Base-by-base conservation (phyloP, 2,797 vertebrate genomes). In the Bryconaethiops microstoma region DNA sequence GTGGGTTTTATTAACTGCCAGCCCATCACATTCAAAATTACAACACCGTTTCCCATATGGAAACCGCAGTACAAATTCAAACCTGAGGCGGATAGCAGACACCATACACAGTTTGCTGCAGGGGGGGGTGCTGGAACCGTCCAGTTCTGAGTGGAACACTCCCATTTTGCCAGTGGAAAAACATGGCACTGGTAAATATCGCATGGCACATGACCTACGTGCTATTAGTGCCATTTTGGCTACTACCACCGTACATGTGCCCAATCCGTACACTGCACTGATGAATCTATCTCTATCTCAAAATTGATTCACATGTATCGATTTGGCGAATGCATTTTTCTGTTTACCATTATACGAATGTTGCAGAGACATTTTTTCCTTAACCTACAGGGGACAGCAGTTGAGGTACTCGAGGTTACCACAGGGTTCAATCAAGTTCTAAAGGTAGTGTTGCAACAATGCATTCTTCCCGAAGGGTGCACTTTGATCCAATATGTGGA, bases 251-350 rank as follows among this genome's bases (percentile, higher is more conserved):
- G 5, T 52, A 14, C 73, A 57, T 0, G 73, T 75, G 7, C 73
- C 73, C 5, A 48, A 75, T 9, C 73, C 73, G 0, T 75, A 62
- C 14, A 3, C 17, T 0, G 73, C 73, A 0, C 12, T 75, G 2
- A 23, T 7, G 0, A 25, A 60, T 9, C 2, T 60, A 0, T 42
- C 54, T 14, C 12, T 35, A 2, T 7, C 14, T 0, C 73, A 75
- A 0, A 45, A 8, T 0, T 63, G 40, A 19, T 75, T 75, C 7
- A 45, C 21, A 2, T 42, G 19, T 5, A 60, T 75, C 0, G 73
- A 75, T 19, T 5, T 75, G n/a, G 73, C 55, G 13, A 75, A 75
- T 63, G 73, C 73, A 10, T 75, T 75, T 19, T 73, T 55, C 71
- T 73, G 52, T n/a, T 2, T 73, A 2, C 73, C 57, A 5, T 3